Base-by-base conservation (phyloP, 2,113 vertebrate species). In the Corythoichthys intestinalis region DNA sequence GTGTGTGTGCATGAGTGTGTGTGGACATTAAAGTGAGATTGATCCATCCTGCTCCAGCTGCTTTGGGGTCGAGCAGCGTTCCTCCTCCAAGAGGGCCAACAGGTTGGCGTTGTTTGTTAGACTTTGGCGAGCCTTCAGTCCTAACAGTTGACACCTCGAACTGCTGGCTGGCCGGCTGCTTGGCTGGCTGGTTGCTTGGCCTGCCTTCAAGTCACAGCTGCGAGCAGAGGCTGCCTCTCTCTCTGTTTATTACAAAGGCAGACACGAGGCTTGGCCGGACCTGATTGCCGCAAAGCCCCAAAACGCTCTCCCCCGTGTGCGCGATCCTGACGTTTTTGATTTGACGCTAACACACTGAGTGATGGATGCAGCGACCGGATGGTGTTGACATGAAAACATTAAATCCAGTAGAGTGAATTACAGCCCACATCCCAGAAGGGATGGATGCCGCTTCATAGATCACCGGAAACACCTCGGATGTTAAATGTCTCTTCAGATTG, bases 21-120 rank as follows among this genome's bases (percentile, higher is more conserved):
- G 39, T 54, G 67, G 69, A 76, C 77, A 82, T 79, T 85, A 86
- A 85, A 80, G 77, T 77, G 78, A 74, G 84, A 86, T 80, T 83
- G 84, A 85, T 87, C 82, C 77, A 84, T 67, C 77, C 66, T 44
- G 68, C 69, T 49, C 72, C 77, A 66, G 75, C 65, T 80, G 66
- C 49, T 66, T 47, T 54, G 58, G 20, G 64, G 34, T 83, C 77
- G 39, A 49, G 62, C 71, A 69, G 37, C 63, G 62, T 14, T 70
- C 6, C 70, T 37, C 54, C 56, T 38, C 37, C 71, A 64, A 66
- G 46, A 50, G 69, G 28, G 62, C 47, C 35, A 34, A 72, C 66
- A 71, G 70, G 74, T 82, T 77, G 72, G 78, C 64, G 38, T n/a
- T 41, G 65, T 73, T 63, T 15, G 74, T 34, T 34, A 56, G 28